Base-by-base conservation (phyloP, 2,113 vertebrate species). In the Tragelaphus imberbis region DNA sequence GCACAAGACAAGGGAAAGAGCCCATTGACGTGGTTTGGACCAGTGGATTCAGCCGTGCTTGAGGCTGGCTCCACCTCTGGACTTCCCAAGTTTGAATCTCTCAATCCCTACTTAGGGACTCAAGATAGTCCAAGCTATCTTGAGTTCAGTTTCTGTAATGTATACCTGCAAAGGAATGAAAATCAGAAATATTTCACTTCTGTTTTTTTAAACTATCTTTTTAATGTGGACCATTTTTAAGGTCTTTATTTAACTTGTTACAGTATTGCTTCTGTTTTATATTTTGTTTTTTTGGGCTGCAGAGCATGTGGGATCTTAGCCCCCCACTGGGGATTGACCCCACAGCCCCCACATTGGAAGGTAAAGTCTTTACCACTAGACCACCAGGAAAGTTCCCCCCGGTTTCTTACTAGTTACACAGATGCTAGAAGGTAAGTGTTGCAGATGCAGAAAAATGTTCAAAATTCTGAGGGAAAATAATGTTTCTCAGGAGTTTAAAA, bases 401-500 rank as follows among this genome's bases (percentile, higher is more conserved):
- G 30, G 61, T 40, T 79, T 96, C 80, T 90, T 12, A 80, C 13
- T 28, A 63, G 61, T 61, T 27, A 30, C 30, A 55, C 25, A 77
- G 61, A 85, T 84, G 23, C 30, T 84, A 68, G 68, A 96, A 96
- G 40, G 44, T 77, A 94, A 95, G 40, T 2, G 3, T 14, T 77
- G 40, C 19, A 71, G n/a, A 77, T 68, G 68, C 65, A 85, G 79
- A 90, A 79, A 85, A 86, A 49, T 25, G 15, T 68, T 93, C 47
- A 36, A 91, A 87, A 44, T 90, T 95, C 55, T 84, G 25, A 84
- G 33, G 30, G 58, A 92, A 96, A 44, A 56, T 63, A 71, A 75
- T 95, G 91, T 95, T 95, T 81, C 17, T 81, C 30, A 53, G 79
- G 28, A 81, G 47, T 81, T 51, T 81, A 53, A 53, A 51, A 12